Evolutionary conservation across 2,888 invertebrate species (phyloP).

Genomic region (Leptopterna dolabrata): DNA sequence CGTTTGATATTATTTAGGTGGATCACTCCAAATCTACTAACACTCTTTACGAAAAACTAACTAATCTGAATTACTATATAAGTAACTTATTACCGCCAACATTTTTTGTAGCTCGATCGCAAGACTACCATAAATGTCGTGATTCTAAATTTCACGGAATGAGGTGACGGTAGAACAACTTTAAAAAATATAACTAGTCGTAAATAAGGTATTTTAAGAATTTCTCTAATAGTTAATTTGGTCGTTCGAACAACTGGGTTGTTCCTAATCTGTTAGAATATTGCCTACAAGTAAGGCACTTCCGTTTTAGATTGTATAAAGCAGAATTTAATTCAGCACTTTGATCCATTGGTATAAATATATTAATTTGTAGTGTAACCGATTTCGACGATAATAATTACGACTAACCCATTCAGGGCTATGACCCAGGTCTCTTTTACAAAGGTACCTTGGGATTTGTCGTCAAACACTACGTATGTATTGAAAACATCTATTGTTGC

Average conservation of each 20-base stretch:
- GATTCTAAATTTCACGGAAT: not conserved
- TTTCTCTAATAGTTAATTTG: not conserved
- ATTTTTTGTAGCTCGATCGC: not conserved
- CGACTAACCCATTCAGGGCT: too few relatives aligned
- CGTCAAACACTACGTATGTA: too few relatives aligned
- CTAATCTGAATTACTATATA: not conserved
- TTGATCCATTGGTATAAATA: too few relatives aligned
- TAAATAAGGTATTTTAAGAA: not conserved
- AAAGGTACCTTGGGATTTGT: too few relatives aligned
- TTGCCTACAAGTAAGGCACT: not conserved
- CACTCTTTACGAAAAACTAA: not conserved
- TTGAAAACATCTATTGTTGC: too few relatives aligned
- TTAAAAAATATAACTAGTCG: not conserved
- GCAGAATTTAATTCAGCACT: too few relatives aligned
- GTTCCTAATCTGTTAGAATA: not conserved
- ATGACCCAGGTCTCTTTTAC: too few relatives aligned
- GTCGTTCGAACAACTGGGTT: not conserved
- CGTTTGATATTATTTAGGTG: slow-evolving; percentile 47
- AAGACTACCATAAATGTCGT: not conserved
- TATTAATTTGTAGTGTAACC: too few relatives aligned
- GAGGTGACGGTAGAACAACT: not conserved
- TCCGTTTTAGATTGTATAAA: not conserved
- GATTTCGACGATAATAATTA: not conserved
- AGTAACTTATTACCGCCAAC: not conserved
- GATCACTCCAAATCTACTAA: slow-evolving; percentile 36